These are phyloP conservation scores for Camponotus vicinus DNA, from an alignment of 1,140 invertebrate genomes.

Conservation along the genomic window DNA sequence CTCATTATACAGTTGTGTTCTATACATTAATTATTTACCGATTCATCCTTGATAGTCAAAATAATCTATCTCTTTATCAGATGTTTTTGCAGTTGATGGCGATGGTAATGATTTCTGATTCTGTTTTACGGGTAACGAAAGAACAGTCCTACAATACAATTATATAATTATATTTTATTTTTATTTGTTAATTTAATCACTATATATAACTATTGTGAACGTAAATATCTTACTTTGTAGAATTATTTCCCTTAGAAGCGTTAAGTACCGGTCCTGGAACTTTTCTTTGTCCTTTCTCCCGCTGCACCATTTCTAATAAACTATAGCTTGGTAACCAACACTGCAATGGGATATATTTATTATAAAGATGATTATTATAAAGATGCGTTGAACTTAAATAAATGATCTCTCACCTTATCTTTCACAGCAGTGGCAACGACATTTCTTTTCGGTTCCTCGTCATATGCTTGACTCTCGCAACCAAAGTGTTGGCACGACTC, in stretches of 20 bases:
- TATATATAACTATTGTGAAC: slow-evolving; percentile 8
- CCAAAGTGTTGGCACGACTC: slow-evolving; percentile 98
- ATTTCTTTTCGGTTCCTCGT: slow-evolving; percentile 97
- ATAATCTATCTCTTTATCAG: slow-evolving; percentile 79
- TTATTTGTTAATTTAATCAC: slow-evolving; percentile 8
- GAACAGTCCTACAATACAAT: slow-evolving; percentile 77
- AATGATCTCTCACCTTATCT: slow-evolving; percentile 88
- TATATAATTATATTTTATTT: slow-evolving; percentile 38
- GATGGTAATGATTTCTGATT: slow-evolving; percentile 73
- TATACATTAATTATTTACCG: background rate
- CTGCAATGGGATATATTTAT: slow-evolving; percentile 83
- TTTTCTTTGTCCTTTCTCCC: slow-evolving; percentile 92
- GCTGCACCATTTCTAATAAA: slow-evolving; percentile 92
- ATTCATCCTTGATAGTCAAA: slow-evolving; percentile 76
- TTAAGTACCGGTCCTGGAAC: slow-evolving; percentile 90
- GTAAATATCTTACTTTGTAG: slow-evolving; percentile 74
- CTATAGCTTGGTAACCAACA: slow-evolving; percentile 95
- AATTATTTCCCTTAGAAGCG: slow-evolving; percentile 75
- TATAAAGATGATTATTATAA: background rate
- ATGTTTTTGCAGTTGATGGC: slow-evolving; percentile 65
- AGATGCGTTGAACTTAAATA: background rate
- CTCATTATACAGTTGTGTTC: background rate
- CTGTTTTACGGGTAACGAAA: slow-evolving; percentile 78
- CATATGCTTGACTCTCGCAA: slow-evolving; percentile 96
- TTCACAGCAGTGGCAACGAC: slow-evolving; percentile 96